A percentile compares a stretch with the other conserved stretches of the same genome.
Evolutionary conservation across 1,140 invertebrate genomes (phyloP).

Genomic region (Philopotamus ludificatus): DNA sequence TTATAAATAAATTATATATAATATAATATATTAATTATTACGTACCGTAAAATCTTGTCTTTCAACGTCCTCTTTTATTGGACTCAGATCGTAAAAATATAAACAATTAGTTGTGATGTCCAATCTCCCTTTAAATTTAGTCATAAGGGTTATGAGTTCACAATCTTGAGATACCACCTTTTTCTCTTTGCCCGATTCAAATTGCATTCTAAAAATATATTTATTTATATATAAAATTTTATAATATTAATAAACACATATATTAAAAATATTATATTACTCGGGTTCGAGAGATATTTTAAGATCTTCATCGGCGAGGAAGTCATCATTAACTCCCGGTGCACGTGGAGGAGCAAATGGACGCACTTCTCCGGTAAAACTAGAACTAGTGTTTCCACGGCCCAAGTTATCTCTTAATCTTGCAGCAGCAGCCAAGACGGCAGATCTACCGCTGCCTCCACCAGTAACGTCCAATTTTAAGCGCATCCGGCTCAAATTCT

Average conservation of each 20-base stretch:
- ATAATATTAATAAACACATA: constrained; percentile 5
- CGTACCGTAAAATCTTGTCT: constrained; percentile 53
- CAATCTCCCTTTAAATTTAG: constrained; percentile 63
- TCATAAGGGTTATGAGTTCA: constrained; percentile 64
- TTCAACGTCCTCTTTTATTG: constrained; percentile 58
- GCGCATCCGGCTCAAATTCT: constrained; percentile 65
- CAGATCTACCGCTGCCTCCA: constrained; percentile 52
- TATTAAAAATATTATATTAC: too few species aligned
- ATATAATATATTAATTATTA: constrained; percentile 5
- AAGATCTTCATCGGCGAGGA: constrained; percentile 43
- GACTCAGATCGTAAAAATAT: constrained; percentile 63
- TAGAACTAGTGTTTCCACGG: not conserved
- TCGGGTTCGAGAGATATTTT: constrained; percentile 41
- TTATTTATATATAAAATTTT: too few species aligned
- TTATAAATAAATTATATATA: not conserved
- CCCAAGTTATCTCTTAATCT: constrained; percentile 60
- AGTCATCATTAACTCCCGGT: constrained; percentile 39
- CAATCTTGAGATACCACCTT: constrained; percentile 63
- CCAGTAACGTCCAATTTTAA: constrained; percentile 62
- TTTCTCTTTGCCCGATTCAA: constrained; percentile 52
- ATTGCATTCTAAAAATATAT: constrained; percentile 35
- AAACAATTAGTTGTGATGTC: constrained; percentile 65
- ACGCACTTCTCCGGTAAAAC: too few species aligned
- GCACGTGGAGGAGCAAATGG: constrained; percentile 8
- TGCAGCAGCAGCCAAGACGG: constrained; percentile 61